phyloP scores from a whole-genome alignment of 2,797 vertebrate genomes.

The Tenualosa ilisha region DNA sequence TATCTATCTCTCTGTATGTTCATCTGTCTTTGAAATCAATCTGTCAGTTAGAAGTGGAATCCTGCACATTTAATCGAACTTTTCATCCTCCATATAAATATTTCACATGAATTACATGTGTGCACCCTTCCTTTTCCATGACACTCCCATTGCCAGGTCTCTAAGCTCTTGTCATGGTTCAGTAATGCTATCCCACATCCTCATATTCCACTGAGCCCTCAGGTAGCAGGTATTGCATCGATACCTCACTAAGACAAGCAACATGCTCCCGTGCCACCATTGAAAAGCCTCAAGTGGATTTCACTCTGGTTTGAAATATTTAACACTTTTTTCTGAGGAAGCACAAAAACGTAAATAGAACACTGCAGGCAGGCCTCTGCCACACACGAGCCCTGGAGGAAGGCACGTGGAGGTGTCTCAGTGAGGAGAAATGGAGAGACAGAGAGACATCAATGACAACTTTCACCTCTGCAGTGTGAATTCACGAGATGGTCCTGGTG shows the following conservation, averaged over 20 bases:
- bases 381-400: neutral
- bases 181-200: neutral
- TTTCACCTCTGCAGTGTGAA: neutral
- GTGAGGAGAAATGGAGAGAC: neutral
- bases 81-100: neutral
- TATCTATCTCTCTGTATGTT: neutral
- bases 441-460: neutral
- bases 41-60: too few relatives aligned
- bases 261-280: slow-evolving; percentile 40
- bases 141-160: neutral
- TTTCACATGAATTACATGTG: neutral
- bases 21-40: neutral
- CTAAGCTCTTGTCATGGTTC: neutral
- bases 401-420: neutral
- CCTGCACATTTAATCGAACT: neutral
- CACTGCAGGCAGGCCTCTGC: neutral
- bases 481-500: neutral
- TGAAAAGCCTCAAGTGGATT: slow-evolving; percentile 61
- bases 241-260: slow-evolving; percentile 23
- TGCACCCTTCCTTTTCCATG: neutral
- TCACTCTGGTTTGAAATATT: slow-evolving; percentile 60
- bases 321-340: slow-evolving; percentile 51
- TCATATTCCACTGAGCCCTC: neutral
- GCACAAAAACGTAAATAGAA: slow-evolving; percentile 50
- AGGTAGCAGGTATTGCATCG: slow-evolving; percentile 27